Base-by-base conservation (phyloP, 2,888 invertebrate genomes). In the Erebia palarica region DNA sequence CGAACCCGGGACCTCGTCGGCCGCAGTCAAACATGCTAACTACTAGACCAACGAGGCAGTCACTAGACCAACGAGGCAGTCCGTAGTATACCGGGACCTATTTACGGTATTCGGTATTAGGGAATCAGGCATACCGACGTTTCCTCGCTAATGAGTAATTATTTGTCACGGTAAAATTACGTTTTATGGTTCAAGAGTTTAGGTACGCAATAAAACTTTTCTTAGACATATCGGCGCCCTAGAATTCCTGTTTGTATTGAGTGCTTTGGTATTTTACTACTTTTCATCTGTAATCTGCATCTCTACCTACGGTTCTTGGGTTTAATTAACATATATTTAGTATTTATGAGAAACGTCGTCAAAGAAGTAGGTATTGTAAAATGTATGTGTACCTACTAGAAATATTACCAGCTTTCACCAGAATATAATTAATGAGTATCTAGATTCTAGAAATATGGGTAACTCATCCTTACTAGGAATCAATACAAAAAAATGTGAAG, bases 121-220 rank as follows among this genome's bases (percentile, higher is more conserved):
- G 49, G 5, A 27, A 27, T 27, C 3, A n/a, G 27, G 27, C 27
- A 27, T 27, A 27, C 27, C 27, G 44, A 10, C 21, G 21, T 18
- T 64, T 55, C 18, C 10, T 55, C 18, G 8, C 18, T 55, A 55
- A 55, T 18, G 18, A 55, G 55, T 18, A 55, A 55, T 3, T 55
- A 55, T 55, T 18, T 18, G 55, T 18, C 9, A 55, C 55, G 16
- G 55, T 55, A 18, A 55, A 55, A 18, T 16, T 18, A 55, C 55
- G 55, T 55, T 55, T 55, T 55, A 55, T 18, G 55, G 18, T 55
- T 55, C 55, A 55, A 11, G 4, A 18, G 55, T n/a, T 55, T 55
- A 55, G 5, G n/a, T 18, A 11, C 55, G 55, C 18, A 16, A 55
- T 55, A 16, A 18, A 18, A 55, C 55, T 55, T 55, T 55, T 55